Percentiles rank a stretch among this genome's conserved stretches.
These are phyloP conservation scores for Danio aesculapii DNA, from an alignment of 2,797 vertebrate genomes.

Conservation along the genomic window DNA sequence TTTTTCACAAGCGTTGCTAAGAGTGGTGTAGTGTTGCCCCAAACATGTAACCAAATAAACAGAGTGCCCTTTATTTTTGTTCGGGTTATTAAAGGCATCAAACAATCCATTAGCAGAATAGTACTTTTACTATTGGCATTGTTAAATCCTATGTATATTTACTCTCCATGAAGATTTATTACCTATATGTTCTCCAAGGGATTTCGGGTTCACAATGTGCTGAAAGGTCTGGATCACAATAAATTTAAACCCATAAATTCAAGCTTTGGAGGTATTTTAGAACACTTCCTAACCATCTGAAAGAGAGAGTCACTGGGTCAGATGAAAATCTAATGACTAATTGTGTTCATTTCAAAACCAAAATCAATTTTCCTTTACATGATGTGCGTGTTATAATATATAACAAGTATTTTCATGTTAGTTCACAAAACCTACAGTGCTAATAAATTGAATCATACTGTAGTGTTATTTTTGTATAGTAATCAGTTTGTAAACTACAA, in stretches of 20 bases:
- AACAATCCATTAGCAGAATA: constrained; percentile 31
- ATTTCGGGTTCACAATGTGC: not conserved
- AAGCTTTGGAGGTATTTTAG: constrained; percentile 5
- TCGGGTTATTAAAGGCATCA: constrained; percentile 42
- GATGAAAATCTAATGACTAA: not conserved
- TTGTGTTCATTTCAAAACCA: not conserved
- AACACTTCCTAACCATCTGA: constrained; percentile 1
- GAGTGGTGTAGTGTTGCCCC: constrained; percentile 64
- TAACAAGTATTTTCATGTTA: not conserved
- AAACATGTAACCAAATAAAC: constrained; percentile 66
- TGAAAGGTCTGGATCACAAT: not conserved
- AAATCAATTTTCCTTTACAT: not conserved
- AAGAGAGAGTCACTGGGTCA: not conserved
- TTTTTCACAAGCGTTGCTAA: constrained; percentile 67
- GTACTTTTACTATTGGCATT: constrained; percentile 30
- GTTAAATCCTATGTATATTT: constrained; percentile 45
- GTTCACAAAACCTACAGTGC: not conserved
- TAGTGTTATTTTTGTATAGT: not conserved
- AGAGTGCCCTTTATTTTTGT: constrained; percentile 56
- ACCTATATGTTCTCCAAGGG: constrained; percentile 8
- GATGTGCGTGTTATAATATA: not conserved
- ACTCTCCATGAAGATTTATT: constrained; percentile 22
- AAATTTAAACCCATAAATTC: constrained; percentile 14
- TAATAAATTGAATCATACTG: not conserved
- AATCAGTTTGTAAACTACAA: not conserved